phyloP scores from a whole-genome alignment of 2,113 vertebrate species.

The Anser brachyrhynchus region DNA sequence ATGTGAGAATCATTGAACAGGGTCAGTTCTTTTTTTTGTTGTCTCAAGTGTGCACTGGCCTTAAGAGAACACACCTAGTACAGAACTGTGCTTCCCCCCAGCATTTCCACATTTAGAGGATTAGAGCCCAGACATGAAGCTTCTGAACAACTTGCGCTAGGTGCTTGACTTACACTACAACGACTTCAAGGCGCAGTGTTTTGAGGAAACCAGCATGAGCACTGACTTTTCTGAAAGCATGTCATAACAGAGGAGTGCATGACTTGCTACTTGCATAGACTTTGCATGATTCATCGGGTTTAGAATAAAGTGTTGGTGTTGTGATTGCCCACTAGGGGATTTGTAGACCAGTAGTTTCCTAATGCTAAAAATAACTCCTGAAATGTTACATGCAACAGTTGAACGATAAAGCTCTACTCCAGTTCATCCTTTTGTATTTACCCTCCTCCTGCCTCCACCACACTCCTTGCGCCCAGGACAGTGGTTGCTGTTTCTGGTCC shows the following conservation, averaged over 20 bases:
- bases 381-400: rapidly evolving
- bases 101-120: rapidly evolving
- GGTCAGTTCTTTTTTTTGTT: not conserved
- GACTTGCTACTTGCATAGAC: not conserved
- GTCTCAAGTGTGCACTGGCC: rapidly evolving
- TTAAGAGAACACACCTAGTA: rapidly evolving
- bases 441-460: rapidly evolving
- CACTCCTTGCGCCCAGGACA: rapidly evolving
- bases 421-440: rapidly evolving
- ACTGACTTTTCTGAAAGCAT: rapidly evolving
- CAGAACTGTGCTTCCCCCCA: rapidly evolving
- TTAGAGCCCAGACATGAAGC: too few species aligned
- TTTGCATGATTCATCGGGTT: not conserved
- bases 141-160: not conserved
- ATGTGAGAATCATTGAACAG: too few species aligned
- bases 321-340: rapidly evolving
- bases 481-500: not conserved
- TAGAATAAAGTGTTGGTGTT: not conserved
- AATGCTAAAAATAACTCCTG: rapidly evolving
- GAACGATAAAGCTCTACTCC: rapidly evolving
- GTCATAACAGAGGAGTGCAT: rapidly evolving
- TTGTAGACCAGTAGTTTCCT: not conserved
- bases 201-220: not conserved
- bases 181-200: rapidly evolving
- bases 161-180: not conserved